These are phyloP conservation scores for Bombyx mori DNA, from an alignment of 1,140 invertebrate genomes.

Conservation along the genomic window ASM3026992v2 NC_085119.1:5433501-5434000, in stretches of 20 bases:
- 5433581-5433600: too few relatives aligned
- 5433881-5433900: conserved; percentile 43
- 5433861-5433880: conserved; percentile 18
- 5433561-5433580: too few relatives aligned
- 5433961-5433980: conserved; percentile 6
- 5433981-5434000: too few relatives aligned
- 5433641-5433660: too few relatives aligned
- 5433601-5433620: too few relatives aligned
- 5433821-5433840: conserved; percentile 26
- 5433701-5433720: neutral
- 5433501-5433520: too few relatives aligned
- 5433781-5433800: conserved; percentile 29
- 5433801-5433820: conserved; percentile 41
- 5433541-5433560: too few relatives aligned
- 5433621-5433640: too few relatives aligned
- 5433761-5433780: neutral
- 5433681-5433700: neutral
- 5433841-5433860: conserved; percentile 52
- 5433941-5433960: conserved; percentile 50
- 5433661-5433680: neutral
- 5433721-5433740: neutral
- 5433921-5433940: conserved; percentile 46
- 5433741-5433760: neutral
- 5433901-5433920: conserved; percentile 33
- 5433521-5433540: too few relatives aligned